Conservation (phyloP, 2,797 vertebrate species). For the Atherinosoma microstoma region DNA sequence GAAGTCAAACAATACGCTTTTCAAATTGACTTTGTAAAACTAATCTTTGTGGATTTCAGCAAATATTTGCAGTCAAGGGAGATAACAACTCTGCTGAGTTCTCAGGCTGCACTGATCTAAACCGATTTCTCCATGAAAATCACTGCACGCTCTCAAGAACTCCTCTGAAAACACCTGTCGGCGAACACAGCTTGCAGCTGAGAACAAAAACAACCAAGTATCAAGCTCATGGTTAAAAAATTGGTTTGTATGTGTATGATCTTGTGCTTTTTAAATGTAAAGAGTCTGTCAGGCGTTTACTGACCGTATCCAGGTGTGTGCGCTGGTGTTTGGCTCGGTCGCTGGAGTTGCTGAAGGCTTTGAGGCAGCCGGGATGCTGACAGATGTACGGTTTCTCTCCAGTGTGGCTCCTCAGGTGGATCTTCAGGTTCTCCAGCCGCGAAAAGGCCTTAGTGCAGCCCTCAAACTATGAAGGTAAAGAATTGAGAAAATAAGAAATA, state of each 20-base stretch:
- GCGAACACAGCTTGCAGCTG: no score
- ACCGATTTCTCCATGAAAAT: no score
- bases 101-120: no score
- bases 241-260: neutral
- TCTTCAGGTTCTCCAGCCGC: conserved; percentile 84
- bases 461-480: conserved; percentile 71
- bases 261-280: neutral
- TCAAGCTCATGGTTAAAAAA: no score
- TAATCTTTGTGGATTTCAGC: neutral
- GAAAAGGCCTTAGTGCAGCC: conserved; percentile 83
- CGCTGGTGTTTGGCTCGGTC: conserved; percentile 84
- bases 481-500: neutral
- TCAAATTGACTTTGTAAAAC: neutral
- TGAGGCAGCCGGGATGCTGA: conserved; percentile 80
- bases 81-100: no score
- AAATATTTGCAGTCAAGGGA: no score
- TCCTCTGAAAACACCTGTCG: no score
- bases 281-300: conserved; percentile 17
- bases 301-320: conserved; percentile 83
- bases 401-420: conserved; percentile 82
- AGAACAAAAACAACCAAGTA: no score
- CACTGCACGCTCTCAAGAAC: no score
- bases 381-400: conserved; percentile 83
- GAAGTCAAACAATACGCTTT: neutral
- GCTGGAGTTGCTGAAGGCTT: conserved; percentile 85